Percentiles rank a stretch among this genome's conserved stretches.
Conservation (phyloP, 2,113 vertebrate genomes). For the Takifugu flavidus region DNA sequence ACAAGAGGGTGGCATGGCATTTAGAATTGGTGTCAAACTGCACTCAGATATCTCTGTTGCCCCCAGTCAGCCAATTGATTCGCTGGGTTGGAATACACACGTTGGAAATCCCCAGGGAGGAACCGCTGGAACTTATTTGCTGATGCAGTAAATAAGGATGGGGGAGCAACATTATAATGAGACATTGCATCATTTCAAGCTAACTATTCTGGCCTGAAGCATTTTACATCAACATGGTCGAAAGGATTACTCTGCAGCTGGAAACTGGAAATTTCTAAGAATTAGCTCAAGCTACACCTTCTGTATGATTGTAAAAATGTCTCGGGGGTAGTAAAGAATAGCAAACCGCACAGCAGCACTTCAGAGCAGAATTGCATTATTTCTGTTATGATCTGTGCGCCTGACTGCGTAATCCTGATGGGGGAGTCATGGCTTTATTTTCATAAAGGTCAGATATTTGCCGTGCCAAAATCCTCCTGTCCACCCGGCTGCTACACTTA, state of each 20-base stretch:
- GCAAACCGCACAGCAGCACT: too few relatives aligned
- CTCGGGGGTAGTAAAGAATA: constrained; percentile 1
- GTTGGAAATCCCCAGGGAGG: constrained; percentile 23
- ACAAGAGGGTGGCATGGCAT: constrained; percentile 39
- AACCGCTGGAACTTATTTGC: constrained; percentile 23
- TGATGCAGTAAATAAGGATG: constrained; percentile 25
- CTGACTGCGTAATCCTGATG: constrained; percentile 25
- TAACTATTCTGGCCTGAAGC: constrained; percentile 39
- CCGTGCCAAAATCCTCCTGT: constrained; percentile 10
- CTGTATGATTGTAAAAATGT: constrained; percentile 2
- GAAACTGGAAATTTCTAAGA: constrained; percentile 36
- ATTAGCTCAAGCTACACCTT: constrained; percentile 27
- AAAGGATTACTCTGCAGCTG: constrained; percentile 25
- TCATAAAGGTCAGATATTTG: constrained; percentile 32
- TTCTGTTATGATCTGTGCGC: constrained; percentile 12
- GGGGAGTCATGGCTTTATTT: constrained; percentile 29
- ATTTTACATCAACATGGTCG: constrained; percentile 31
- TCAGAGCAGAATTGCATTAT: neutral
- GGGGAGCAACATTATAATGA: constrained; percentile 25
- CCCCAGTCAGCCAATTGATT: constrained; percentile 32
- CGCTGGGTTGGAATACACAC: constrained; percentile 17
- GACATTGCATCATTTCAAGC: constrained; percentile 38
- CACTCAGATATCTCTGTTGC: constrained; percentile 28
- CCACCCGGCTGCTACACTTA: constrained; percentile 10
- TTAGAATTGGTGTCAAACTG: constrained; percentile 48